Evolutionary conservation across 2,888 invertebrate genomes (phyloP).

Genomic region (Xestobium rufovillosum): DNA sequence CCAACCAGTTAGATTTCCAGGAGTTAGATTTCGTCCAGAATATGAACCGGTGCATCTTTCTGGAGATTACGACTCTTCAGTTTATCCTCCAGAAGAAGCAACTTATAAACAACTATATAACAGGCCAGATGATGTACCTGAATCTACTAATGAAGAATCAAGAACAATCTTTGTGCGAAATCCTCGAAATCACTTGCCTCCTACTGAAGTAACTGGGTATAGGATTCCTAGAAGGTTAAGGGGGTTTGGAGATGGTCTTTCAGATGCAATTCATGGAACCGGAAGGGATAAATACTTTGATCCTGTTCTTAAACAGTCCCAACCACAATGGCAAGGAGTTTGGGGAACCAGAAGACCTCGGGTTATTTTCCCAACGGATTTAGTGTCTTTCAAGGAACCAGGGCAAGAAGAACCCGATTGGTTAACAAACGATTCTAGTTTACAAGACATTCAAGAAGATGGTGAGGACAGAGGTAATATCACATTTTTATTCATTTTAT

Average conservation of each 20-base stretch:
- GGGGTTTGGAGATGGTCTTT: conserved; percentile 19
- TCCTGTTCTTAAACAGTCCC: conserved; percentile 19
- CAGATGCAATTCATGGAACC: conserved; percentile 20
- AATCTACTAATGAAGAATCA: conserved; percentile 2
- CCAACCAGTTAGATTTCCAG: conserved; percentile 26
- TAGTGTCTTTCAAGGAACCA: conserved; percentile 41
- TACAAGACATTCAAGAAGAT: conserved; percentile 53
- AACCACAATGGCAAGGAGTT: conserved; percentile 29
- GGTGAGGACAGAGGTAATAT: conserved; percentile 61
- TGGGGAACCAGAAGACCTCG: conserved; percentile 37
- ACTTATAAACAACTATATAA: conserved; percentile 6
- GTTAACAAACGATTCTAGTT: conserved; percentile 39
- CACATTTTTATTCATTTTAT: conserved; percentile 12
- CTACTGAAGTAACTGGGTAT: conserved; percentile 24
- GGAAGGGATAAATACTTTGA: conserved; percentile 33
- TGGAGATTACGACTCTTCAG: conserved; percentile 23
- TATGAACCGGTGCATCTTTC: conserved; percentile 27
- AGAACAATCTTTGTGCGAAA: conserved; percentile 5
- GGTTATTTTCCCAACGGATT: conserved; percentile 42
- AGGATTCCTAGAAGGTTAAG: conserved; percentile 27
- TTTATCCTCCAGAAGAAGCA: conserved; percentile 5
- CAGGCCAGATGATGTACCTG: conserved; percentile 6
- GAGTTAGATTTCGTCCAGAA: conserved; percentile 29
- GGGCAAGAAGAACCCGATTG: conserved; percentile 35
- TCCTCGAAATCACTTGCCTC: conserved; percentile 20